Conservation (phyloP, 2,888 invertebrate species). For the Ophraella communa region DNA sequence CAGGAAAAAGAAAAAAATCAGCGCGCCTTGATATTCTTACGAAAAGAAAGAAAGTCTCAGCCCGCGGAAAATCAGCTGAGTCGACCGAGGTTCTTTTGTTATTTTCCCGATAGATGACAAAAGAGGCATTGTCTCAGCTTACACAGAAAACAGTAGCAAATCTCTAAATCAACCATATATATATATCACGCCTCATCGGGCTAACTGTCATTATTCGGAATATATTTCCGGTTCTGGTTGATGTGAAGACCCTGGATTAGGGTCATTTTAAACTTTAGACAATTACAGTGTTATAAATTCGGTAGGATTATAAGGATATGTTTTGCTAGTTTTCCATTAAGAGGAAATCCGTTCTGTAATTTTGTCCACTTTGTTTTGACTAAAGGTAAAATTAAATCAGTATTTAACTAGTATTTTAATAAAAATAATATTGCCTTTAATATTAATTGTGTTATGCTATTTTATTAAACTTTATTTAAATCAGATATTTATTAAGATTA, state of each 20-base stretch:
- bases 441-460: no score
- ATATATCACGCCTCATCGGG: slow-evolving; percentile 39
- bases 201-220: slow-evolving; percentile 23
- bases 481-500: no score
- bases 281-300: not conserved
- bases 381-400: no score
- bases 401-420: no score
- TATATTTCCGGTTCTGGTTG: not conserved
- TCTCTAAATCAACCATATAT: slow-evolving; percentile 38
- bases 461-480: no score
- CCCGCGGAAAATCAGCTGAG: slow-evolving; percentile 32
- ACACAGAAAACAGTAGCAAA: slow-evolving; percentile 40
- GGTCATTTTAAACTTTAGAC: not conserved
- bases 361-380: no score
- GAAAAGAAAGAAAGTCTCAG: slow-evolving; percentile 21
- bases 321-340: no score
- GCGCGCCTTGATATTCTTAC: slow-evolving; percentile 19
- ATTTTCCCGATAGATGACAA: slow-evolving; percentile 35
- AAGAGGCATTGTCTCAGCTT: slow-evolving; percentile 39
- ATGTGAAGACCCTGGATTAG: not conserved
- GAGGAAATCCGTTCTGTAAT: no score
- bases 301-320: not conserved
- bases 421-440: no score
- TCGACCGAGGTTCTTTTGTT: slow-evolving; percentile 35
- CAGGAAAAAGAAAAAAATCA: slow-evolving; percentile 17